Conservation (phyloP, 2,888 invertebrate genomes). For the Chouioia cunea region DNA sequence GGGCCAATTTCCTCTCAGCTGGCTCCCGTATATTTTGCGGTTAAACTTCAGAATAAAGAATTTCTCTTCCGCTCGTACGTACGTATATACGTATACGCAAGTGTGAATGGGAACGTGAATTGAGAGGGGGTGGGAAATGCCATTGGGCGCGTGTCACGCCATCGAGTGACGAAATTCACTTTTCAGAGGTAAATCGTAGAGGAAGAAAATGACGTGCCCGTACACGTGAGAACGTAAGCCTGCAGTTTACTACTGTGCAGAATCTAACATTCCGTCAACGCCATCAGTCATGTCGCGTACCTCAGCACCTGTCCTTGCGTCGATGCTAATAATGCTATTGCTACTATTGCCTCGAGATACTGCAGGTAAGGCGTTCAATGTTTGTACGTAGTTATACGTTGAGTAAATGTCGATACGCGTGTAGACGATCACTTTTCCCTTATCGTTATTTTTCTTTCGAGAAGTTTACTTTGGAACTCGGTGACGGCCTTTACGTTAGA, state of each 20-base stretch:
- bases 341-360: constrained; percentile 1
- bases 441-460: no score
- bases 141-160: constrained; percentile 4
- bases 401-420: no score
- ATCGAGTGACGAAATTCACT: constrained; percentile 15
- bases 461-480: no score
- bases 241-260: constrained; percentile 20
- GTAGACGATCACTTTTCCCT: no score
- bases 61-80: no score
- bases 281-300: constrained; percentile 39
- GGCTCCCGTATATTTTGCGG: no score
- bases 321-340: background rate
- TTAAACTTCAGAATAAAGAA: no score
- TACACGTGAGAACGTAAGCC: background rate
- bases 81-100: background rate
- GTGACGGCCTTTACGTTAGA: no score
- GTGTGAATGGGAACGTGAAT: background rate
- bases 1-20: no score
- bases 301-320: constrained; percentile 27
- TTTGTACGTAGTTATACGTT: no score
- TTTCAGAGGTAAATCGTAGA: constrained; percentile 13
- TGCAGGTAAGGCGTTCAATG: constrained; percentile 27
- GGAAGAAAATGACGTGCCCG: no score
- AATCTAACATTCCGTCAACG: constrained; percentile 39
- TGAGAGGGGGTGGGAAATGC: background rate